Percentiles rank a stretch among this genome's conserved stretches.
Conservation (phyloP, 2,888 invertebrate genomes). For the Eumerus sabulonum region DNA sequence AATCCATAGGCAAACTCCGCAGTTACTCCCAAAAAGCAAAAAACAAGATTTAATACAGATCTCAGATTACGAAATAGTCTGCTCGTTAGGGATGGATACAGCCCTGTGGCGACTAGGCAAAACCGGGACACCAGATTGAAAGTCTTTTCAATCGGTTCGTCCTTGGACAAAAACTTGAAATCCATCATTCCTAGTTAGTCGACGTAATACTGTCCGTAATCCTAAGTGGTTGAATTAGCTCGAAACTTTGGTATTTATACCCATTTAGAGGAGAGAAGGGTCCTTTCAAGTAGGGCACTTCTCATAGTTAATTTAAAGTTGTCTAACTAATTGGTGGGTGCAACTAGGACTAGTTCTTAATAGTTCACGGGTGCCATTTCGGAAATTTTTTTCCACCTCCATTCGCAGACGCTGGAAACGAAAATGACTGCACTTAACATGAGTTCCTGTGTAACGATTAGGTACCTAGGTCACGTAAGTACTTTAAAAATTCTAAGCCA, state of each 20-base stretch:
- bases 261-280: no score
- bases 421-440: no score
- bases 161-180: conserved; percentile 34
- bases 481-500: no score
- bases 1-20: conserved; percentile 44
- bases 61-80: conserved; percentile 10
- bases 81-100: conserved; percentile 14
- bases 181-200: conserved; percentile 3
- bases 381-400: no score
- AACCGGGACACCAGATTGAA: conserved; percentile 32
- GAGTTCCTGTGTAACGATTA: no score
- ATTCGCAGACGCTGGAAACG: no score
- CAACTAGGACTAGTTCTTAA: no score
- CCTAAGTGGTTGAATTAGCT: background rate
- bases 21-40: conserved; percentile 8
- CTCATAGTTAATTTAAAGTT: no score
- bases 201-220: background rate
- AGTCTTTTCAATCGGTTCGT: conserved; percentile 34
- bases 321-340: no score
- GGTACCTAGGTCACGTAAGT: no score
- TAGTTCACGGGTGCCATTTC: no score
- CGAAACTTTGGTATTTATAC: conserved; percentile 5
- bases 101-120: conserved; percentile 33
- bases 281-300: no score
- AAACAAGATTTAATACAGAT: conserved; percentile 8